These are phyloP conservation scores for Drosophila mojavensis DNA, from an alignment of 1,140 invertebrate genomes.

Conservation along the genomic window DNA sequence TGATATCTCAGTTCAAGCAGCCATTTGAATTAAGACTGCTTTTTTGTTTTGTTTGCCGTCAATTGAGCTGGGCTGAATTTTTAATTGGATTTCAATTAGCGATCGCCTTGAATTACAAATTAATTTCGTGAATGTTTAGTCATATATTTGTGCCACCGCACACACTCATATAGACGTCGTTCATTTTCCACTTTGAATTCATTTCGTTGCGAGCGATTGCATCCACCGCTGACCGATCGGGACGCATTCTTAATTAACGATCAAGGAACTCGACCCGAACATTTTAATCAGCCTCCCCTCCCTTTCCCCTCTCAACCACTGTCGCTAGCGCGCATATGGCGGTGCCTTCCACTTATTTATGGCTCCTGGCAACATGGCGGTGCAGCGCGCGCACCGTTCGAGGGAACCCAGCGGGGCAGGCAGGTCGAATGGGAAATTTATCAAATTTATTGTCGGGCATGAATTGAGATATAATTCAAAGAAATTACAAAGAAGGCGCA, in stretches of 20 bases:
- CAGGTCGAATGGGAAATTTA: constrained; percentile 77
- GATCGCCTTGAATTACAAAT: constrained; percentile 53
- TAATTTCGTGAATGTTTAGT: constrained; percentile 38
- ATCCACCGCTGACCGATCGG: constrained; percentile 16
- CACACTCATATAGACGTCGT: constrained; percentile 46
- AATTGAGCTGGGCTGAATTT: constrained; percentile 21
- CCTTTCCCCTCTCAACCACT: not conserved
- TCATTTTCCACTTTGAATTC: constrained; percentile 73
- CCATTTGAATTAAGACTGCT: not conserved
- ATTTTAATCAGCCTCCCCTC: constrained; percentile 67
- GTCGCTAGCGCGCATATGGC: constrained; percentile 32
- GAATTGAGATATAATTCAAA: constrained; percentile 80
- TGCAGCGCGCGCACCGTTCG: constrained; percentile 20
- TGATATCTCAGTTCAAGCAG: not conserved
- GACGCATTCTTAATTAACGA: constrained; percentile 64
- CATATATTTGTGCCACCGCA: constrained; percentile 36
- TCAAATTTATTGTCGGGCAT: constrained; percentile 74
- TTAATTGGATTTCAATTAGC: constrained; percentile 56
- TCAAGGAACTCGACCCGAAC: constrained; percentile 66
- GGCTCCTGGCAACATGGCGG: constrained; percentile 49
- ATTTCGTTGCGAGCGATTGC: constrained; percentile 37
- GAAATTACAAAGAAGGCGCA: constrained; percentile 67
- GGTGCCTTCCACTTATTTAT: constrained; percentile 65
- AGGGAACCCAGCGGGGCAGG: constrained; percentile 60
- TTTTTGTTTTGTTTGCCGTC: not conserved